These are phyloP conservation scores for Uria lomvia DNA, from an alignment of 2,113 vertebrate species.

Conservation along the genomic window DNA sequence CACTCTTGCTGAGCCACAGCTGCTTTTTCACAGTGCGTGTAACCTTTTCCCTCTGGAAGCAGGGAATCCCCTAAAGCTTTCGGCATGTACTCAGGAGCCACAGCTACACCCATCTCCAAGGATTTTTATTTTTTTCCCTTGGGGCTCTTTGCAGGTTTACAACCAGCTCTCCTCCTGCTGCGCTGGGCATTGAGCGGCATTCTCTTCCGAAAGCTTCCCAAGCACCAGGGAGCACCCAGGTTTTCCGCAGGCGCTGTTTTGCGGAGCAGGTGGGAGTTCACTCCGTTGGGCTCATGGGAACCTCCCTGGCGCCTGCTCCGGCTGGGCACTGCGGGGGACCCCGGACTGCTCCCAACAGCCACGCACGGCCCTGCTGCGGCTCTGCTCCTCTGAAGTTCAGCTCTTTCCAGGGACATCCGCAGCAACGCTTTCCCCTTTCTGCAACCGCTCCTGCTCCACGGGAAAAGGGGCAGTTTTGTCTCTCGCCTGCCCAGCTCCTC, in stretches of 20 bases:
- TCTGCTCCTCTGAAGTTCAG: background rate
- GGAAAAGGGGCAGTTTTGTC: background rate
- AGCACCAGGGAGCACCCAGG: background rate
- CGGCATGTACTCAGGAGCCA: background rate
- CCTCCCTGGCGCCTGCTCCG: background rate
- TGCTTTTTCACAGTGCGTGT: fast-evolving
- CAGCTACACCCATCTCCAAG: background rate
- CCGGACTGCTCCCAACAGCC: background rate
- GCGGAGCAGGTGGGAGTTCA: background rate
- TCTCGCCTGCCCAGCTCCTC: background rate
- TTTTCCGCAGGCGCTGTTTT: background rate
- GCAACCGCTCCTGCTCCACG: background rate
- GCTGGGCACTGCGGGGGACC: no score
- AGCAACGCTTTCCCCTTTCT: background rate
- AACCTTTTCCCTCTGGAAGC: background rate
- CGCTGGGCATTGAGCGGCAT: fast-evolving
- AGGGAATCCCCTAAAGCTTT: background rate
- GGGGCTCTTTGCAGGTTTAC: background rate
- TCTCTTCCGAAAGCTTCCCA: background rate
- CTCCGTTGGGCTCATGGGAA: no score
- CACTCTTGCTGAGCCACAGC: background rate
- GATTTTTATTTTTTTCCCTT: no score
- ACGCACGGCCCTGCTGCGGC: background rate
- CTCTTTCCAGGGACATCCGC: background rate
- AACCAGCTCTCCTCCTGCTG: background rate